Base-by-base conservation (phyloP, 2,113 vertebrate species). In the Amblyornis subalaris region DNA sequence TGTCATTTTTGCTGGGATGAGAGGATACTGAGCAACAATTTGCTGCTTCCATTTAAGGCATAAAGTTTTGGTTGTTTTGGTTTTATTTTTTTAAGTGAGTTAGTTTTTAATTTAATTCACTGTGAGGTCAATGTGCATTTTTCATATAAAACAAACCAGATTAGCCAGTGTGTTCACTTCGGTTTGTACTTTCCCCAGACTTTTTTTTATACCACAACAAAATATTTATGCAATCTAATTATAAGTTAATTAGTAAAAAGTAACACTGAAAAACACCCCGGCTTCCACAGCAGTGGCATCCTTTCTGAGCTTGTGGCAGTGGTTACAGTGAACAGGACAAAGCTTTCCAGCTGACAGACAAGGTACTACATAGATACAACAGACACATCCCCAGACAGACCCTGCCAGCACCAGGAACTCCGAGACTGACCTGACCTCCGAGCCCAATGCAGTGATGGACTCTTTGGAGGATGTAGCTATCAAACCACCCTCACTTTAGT, bases 141-240 rank as follows among this genome's bases (percentile, higher is more conserved):
- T 95, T 90, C 80, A 95, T 87, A 93, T 90, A 91, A 96, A 92
- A 75, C 84, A 82, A 95, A 79, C 74, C 84, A 78, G 84, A 89
- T 89, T 33, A 96, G 70, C 76, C 94, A 90, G 79, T 80, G 73
- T 71, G 53, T 84, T 95, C 76, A 24, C 75, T 90, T 94, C 0
- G 0, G 15, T 91, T 94, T 70, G 29, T 85, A 86, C 54, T 36
- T 86, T 79, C 62, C 60, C 69, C 77, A 79, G 73, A 53, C 45
- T 71, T 80, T 72, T 85, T 40, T 58, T 36, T 42, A 31, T 44
- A 90, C 40, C 31, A 86, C 76, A 94, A 54, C 69, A 85, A 74
- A 74, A 47, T 85, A 82, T 14, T 78, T 79, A 83, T 16, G 70
- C 84, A 55, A 64, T 74, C 67, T 60, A 45, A 69, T 77, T 13